phyloP scores from a whole-genome alignment of 37 sponge, comb jelly and placozoan species.

The Lycopodina hypogea region DNA sequence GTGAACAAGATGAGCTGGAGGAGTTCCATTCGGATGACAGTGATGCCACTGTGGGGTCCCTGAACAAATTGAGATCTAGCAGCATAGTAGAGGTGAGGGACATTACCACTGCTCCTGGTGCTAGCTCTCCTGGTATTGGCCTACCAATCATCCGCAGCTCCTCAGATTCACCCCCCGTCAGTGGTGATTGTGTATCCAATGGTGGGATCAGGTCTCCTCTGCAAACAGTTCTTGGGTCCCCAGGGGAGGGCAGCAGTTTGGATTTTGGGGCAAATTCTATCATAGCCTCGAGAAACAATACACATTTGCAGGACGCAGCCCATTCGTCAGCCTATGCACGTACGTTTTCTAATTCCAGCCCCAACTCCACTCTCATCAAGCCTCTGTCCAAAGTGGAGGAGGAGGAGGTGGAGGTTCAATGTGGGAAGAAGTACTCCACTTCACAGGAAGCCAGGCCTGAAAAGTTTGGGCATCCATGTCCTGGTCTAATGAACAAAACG shows the following conservation, averaged over 20 bases:
- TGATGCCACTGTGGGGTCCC: constrained; percentile 2
- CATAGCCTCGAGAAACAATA: neutral
- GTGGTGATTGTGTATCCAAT: no score
- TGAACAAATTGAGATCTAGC: neutral
- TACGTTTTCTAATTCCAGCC: no score
- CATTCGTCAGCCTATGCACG: neutral
- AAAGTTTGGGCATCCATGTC: no score
- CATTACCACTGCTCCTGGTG: neutral
- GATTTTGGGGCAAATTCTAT: constrained; percentile 7
- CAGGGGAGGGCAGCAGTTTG: constrained; percentile 6
- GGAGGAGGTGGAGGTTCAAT: neutral
- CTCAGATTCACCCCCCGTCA: constrained; percentile 16
- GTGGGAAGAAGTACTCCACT: neutral
- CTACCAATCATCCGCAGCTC: neutral
- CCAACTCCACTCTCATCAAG: neutral
- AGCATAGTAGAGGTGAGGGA: neutral
- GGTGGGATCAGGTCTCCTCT: neutral
- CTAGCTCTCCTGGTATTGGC: no score
- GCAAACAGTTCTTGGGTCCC: neutral
- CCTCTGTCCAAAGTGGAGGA: neutral
- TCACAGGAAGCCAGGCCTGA: no score
- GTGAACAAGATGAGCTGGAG: neutral
- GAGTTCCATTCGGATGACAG: neutral
- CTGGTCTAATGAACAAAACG: neutral
- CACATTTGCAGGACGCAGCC: neutral